phyloP scores from a whole-genome alignment of 2,797 vertebrate species.

The Bucorvus abyssinicus region DNA sequence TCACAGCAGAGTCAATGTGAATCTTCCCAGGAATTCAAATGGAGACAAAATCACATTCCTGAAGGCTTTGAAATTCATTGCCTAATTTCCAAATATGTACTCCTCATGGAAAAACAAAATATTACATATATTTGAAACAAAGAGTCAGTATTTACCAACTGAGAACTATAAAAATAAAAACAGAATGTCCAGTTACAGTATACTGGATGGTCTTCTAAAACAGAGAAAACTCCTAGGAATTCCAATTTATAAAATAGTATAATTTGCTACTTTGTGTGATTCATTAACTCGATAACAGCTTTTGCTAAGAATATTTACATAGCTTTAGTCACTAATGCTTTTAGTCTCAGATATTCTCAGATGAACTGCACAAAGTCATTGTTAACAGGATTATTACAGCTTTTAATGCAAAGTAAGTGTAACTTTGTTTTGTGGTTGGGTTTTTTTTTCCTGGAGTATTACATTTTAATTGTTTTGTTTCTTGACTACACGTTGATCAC shows the following conservation, averaged over 20 bases:
- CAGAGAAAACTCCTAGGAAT: background rate
- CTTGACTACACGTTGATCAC: background rate
- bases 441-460: background rate
- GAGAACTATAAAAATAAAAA: background rate
- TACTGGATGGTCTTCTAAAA: background rate
- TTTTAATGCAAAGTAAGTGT: background rate
- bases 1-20: background rate
- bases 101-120: background rate
- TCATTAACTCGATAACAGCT: background rate
- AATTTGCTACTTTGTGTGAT: background rate
- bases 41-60: background rate
- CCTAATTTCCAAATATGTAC: background rate
- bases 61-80: background rate
- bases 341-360: background rate
- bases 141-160: background rate
- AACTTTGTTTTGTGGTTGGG: background rate
- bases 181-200: background rate
- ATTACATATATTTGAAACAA: background rate
- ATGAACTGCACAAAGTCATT: background rate
- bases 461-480: background rate
- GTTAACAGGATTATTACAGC: background rate
- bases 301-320: background rate
- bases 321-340: background rate
- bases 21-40: background rate
- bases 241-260: background rate